Evolutionary conservation across 1,140 invertebrate species (phyloP).

Genomic region (Heliconius melpomene): DNA sequence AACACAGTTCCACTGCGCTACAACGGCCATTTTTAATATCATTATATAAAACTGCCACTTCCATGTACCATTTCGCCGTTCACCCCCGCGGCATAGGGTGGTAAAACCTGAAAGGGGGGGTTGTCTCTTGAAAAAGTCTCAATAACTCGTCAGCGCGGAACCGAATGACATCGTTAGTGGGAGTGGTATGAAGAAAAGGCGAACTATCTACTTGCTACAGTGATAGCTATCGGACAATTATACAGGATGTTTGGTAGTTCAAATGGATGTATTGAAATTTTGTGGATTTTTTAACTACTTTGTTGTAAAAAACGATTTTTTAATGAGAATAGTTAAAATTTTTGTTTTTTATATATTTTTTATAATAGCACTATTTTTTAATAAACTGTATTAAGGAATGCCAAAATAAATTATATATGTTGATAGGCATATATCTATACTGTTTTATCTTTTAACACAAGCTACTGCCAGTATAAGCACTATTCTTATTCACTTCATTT

Average conservation of each 20-base stretch:
- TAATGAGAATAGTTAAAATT: not conserved
- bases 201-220: slow-evolving; percentile 71
- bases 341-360: not conserved
- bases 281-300: not conserved
- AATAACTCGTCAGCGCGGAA: slow-evolving; percentile 77
- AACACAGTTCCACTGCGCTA: too few species aligned
- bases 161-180: slow-evolving; percentile 79
- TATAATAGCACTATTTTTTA: not conserved
- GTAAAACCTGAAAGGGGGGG: slow-evolving; percentile 42
- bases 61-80: not conserved
- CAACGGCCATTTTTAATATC: not conserved
- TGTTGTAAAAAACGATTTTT: not conserved
- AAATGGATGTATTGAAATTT: not conserved
- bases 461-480: too few species aligned
- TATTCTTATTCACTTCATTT: too few species aligned
- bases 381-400: too few species aligned
- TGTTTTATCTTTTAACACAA: too few species aligned
- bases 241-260: slow-evolving; percentile 51
- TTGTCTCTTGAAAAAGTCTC: slow-evolving; percentile 80
- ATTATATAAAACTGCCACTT: not conserved
- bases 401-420: too few species aligned
- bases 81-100: slow-evolving; percentile 44
- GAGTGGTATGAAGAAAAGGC: slow-evolving; percentile 77
- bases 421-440: too few species aligned
- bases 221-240: slow-evolving; percentile 57